Percentiles rank a stretch among this genome's conserved stretches.
These are phyloP conservation scores for Leptinotarsa lineolata DNA, from an alignment of 1,140 invertebrate genomes.

Conservation along the genomic window DNA sequence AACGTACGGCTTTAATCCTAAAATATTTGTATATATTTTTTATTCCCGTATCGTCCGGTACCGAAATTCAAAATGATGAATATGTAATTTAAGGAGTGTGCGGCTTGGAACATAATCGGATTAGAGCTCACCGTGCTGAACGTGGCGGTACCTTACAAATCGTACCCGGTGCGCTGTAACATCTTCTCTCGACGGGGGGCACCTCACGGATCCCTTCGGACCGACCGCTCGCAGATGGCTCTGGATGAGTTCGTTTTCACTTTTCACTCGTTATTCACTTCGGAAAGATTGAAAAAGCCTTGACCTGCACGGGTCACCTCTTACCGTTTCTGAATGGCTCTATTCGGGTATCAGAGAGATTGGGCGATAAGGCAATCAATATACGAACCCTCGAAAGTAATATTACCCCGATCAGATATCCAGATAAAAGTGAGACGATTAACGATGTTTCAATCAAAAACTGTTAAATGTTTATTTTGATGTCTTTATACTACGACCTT, in stretches of 20 bases:
- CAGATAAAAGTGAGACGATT: too few species aligned
- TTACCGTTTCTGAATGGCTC: too few species aligned
- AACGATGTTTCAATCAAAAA: too few species aligned
- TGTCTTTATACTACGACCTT: too few species aligned
- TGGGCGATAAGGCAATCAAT: too few species aligned
- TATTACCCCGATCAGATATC: too few species aligned
- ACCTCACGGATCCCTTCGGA: conserved; percentile 7
- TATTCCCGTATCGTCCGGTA: conserved; percentile 12
- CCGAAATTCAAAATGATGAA: conserved; percentile 20
- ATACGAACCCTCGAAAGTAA: too few species aligned
- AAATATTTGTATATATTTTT: conserved; percentile 22
- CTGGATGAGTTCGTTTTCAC: conserved; percentile 2
- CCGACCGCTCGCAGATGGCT: not conserved
- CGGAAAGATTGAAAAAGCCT: not conserved
- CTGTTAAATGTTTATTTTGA: too few species aligned
- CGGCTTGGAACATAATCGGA: conserved; percentile 14
- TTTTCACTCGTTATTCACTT: conserved; percentile 8
- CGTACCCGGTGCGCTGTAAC: conserved; percentile 11
- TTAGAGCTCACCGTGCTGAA: conserved; percentile 18
- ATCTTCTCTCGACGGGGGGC: not conserved
- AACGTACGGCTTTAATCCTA: conserved; percentile 12
- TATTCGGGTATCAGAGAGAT: too few species aligned
- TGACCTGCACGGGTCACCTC: not conserved
- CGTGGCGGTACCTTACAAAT: conserved; percentile 23
- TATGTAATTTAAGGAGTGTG: conserved; percentile 18